Percentiles rank a stretch among this genome's conserved stretches.
phyloP scores from a whole-genome alignment of 2,888 invertebrate species.

The Selenia dentaria region DNA sequence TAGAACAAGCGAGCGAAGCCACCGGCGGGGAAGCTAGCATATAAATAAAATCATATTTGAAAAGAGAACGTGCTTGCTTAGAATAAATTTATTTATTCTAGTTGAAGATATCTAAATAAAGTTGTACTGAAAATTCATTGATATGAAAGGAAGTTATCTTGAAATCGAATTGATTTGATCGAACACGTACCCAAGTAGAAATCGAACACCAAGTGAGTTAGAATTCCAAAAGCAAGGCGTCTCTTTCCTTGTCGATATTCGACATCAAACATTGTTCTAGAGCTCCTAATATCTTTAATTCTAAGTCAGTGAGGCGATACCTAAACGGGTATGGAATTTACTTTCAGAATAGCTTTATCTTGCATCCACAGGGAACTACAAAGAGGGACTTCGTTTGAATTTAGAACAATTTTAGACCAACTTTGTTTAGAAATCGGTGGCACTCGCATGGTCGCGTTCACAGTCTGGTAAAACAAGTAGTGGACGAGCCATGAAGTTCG shows the following conservation, averaged over 20 bases:
- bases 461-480: constrained; percentile 47
- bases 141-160: too few relatives aligned
- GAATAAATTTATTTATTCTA: too few relatives aligned
- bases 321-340: constrained; percentile 44
- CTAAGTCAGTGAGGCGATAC: constrained; percentile 44
- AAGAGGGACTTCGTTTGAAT: constrained; percentile 50
- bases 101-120: too few relatives aligned
- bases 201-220: background rate
- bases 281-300: constrained; percentile 36
- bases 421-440: constrained; percentile 51
- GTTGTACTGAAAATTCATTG: too few relatives aligned
- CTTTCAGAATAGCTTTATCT: constrained; percentile 51
- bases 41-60: too few relatives aligned
- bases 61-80: too few relatives aligned
- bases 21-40: too few relatives aligned
- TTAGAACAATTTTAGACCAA: constrained; percentile 57
- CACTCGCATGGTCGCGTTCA: constrained; percentile 44
- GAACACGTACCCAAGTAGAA: background rate
- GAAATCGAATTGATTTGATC: background rate
- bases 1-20: too few relatives aligned
- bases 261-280: constrained; percentile 28
- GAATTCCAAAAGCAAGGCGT: constrained; percentile 4
- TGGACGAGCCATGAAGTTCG: constrained; percentile 34
- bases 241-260: constrained; percentile 8
- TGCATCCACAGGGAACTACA: constrained; percentile 47